These are phyloP conservation scores for Cheilosia vulpina DNA, from an alignment of 2,888 invertebrate species.

Conservation along the genomic window DNA sequence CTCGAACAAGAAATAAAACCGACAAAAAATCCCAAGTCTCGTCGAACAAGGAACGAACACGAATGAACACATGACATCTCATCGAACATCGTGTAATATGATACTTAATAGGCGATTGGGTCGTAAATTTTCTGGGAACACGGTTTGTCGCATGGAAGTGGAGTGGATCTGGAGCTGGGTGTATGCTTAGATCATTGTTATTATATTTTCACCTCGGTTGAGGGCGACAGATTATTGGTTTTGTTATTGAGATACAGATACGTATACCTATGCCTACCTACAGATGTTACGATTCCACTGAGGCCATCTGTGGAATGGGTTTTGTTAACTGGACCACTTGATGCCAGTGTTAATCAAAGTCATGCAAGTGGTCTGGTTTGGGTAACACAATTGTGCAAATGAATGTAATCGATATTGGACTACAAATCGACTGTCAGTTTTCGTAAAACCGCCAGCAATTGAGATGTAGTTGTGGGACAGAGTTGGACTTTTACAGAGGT, in stretches of 20 bases:
- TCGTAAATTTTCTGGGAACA: slow-evolving; percentile 77
- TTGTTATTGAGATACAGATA: slow-evolving; percentile 17
- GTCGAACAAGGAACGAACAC: slow-evolving; percentile 71
- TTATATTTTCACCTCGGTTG: slow-evolving; percentile 58
- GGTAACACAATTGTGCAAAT: slow-evolving; percentile 26
- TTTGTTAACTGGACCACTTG: slow-evolving; percentile 36
- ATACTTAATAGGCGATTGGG: slow-evolving; percentile 77
- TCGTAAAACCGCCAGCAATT: background rate
- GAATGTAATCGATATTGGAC: slow-evolving; percentile 23
- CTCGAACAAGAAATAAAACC: slow-evolving; percentile 64
- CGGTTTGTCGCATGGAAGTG: slow-evolving; percentile 62
- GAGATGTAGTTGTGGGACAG: too few relatives aligned
- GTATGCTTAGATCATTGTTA: slow-evolving; percentile 56
- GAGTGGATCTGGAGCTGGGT: slow-evolving; percentile 33
- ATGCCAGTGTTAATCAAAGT: slow-evolving; percentile 33
- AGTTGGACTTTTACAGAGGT: too few relatives aligned
- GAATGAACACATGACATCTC: slow-evolving; percentile 76
- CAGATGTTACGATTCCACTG: slow-evolving; percentile 35
- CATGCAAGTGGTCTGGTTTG: background rate
- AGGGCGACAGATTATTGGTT: slow-evolving; percentile 57
- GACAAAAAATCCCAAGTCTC: slow-evolving; percentile 50
- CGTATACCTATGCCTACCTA: background rate
- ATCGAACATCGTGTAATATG: slow-evolving; percentile 78
- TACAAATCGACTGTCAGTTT: slow-evolving; percentile 37
- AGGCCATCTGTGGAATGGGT: slow-evolving; percentile 39